phyloP scores from a whole-genome alignment of 2,113 vertebrate genomes.

The Lagopus muta region DNA sequence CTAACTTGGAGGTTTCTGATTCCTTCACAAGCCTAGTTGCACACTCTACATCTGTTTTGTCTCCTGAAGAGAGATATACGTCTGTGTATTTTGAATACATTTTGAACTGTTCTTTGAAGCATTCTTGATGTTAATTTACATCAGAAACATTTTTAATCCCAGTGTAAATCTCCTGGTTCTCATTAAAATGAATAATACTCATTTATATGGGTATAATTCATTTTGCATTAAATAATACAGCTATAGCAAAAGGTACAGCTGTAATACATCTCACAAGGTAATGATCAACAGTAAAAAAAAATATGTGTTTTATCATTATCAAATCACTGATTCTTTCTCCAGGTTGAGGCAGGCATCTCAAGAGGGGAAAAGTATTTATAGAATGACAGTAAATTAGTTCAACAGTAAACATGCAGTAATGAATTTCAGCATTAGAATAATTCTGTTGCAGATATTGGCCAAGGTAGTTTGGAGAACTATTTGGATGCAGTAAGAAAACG shows the following conservation, averaged over 20 bases:
- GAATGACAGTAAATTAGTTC: constrained; percentile 53
- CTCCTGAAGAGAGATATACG: neutral
- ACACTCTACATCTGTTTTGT: neutral
- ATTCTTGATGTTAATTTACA: neutral
- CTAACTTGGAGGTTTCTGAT: neutral
- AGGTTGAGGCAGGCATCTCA: constrained; percentile 26
- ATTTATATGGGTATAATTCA: neutral
- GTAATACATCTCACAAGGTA: constrained; percentile 41
- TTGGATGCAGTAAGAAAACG: constrained; percentile 33
- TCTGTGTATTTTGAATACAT: neutral
- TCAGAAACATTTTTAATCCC: constrained; percentile 16
- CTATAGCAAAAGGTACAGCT: constrained; percentile 13
- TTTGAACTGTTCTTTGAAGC: neutral
- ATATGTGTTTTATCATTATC: neutral
- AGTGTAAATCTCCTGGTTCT: neutral
- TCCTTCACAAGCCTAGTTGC: neutral
- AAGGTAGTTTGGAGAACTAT: constrained; percentile 8
- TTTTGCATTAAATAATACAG: constrained; percentile 17
- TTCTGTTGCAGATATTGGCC: constrained; percentile 12
- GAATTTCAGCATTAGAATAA: constrained; percentile 38
- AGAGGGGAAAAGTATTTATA: constrained; percentile 24
- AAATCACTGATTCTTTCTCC: constrained; percentile 17
- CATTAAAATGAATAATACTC: constrained; percentile 19
- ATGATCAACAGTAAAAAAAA: constrained; percentile 20
- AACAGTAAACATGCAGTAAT: constrained; percentile 40